Conservation (phyloP, 1,140 invertebrate species). For the Brachionus paranguensis region DNA sequence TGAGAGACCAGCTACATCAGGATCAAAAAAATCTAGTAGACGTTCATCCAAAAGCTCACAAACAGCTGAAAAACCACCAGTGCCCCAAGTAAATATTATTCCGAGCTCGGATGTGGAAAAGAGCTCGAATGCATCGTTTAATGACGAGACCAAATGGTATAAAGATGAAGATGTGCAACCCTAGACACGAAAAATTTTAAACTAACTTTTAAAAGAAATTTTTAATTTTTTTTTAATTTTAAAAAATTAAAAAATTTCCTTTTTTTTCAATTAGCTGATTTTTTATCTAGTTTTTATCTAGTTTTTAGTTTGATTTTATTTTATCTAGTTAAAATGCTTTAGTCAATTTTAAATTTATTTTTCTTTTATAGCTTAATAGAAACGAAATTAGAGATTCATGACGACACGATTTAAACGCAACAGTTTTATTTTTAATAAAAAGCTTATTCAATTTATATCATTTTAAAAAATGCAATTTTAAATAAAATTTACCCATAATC, state of each 20-base stretch:
- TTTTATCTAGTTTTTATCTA: background rate
- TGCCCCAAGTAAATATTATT: background rate
- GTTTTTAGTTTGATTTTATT: background rate
- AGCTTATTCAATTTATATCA: background rate
- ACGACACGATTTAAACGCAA: background rate
- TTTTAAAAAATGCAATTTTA: background rate
- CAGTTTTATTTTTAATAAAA: background rate
- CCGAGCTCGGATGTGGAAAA: conserved; percentile 8
- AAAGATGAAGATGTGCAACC: background rate
- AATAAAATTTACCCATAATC: background rate
- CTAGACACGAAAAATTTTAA: background rate
- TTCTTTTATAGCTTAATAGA: background rate
- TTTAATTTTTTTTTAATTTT: no score
- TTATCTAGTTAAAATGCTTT: background rate
- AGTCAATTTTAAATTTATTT: background rate
- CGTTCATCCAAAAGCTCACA: background rate
- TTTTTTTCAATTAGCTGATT: background rate
- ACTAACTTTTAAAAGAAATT: no score
- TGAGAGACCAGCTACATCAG: background rate
- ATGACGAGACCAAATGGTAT: conserved; percentile 22
- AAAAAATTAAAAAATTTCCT: no score
- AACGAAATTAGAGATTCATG: background rate
- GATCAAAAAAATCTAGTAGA: background rate
- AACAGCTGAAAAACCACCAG: background rate
- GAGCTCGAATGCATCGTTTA: background rate